Percentiles rank a stretch among this genome's conserved stretches.
phyloP scores from a whole-genome alignment of 2,113 vertebrate genomes.

The Myotis brandtii region DNA sequence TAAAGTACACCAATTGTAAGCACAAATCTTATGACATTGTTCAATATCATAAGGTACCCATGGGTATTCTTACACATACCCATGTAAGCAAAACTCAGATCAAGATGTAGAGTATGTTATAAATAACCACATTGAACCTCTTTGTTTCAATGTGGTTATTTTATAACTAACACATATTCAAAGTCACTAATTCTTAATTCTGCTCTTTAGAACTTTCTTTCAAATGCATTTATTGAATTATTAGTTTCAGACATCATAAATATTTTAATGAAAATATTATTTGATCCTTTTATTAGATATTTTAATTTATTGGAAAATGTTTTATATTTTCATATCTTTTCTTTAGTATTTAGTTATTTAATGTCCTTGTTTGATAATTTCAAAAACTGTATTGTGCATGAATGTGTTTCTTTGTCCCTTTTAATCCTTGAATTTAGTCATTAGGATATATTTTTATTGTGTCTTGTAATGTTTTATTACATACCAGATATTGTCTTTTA shows the following conservation, averaged over 20 bases:
- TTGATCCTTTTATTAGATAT: not conserved
- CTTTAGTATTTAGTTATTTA: not conserved
- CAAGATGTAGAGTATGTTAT: not conserved
- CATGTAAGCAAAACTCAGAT: not conserved
- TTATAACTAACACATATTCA: not conserved
- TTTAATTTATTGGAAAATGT: not conserved
- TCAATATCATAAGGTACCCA: not conserved
- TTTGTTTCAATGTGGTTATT: not conserved
- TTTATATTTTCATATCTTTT: not conserved
- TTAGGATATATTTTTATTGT: not conserved
- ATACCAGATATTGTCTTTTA: not conserved
- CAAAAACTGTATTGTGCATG: not conserved
- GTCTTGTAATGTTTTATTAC: not conserved
- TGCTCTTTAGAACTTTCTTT: not conserved
- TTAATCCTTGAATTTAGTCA: conserved; percentile 17
- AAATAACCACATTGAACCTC: not conserved
- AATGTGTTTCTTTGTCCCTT: not conserved
- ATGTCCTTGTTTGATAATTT: not conserved
- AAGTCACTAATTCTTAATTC: not conserved
- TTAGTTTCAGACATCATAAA: not conserved
- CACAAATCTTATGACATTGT: not conserved
- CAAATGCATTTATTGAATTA: not conserved
- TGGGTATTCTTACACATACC: not conserved
- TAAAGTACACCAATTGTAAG: not conserved
- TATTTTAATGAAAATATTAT: not conserved